A percentile compares a stretch with the other conserved stretches of the same genome.
phyloP scores from a whole-genome alignment of 23 tunicate genomes.

The Pegea sp. region DNA sequence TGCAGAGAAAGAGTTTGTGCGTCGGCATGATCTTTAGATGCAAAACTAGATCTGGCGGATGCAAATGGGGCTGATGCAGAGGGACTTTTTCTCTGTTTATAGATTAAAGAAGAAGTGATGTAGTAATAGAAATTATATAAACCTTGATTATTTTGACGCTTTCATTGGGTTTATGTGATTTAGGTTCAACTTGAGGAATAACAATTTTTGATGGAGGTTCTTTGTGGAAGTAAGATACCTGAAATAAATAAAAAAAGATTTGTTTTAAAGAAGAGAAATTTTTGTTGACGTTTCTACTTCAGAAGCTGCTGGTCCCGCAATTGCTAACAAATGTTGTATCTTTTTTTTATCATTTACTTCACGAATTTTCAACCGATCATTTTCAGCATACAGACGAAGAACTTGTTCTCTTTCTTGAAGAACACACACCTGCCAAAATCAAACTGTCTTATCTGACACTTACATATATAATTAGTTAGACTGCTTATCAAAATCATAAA shows the following conservation, averaged over 20 bases:
- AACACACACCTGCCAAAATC: conserved; percentile 54
- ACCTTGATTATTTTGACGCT: neutral
- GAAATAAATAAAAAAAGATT: neutral
- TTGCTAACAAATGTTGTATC: conserved; percentile 81
- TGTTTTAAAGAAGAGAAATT: neutral
- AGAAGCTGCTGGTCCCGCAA: conserved; percentile 94
- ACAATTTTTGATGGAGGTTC: conserved; percentile 84
- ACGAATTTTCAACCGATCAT: conserved; percentile 78
- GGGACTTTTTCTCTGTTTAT: too few species aligned
- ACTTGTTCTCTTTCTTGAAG: conserved; percentile 92
- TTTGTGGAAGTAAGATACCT: conserved; percentile 92
- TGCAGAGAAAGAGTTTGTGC: conserved; percentile 57
- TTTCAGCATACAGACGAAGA: conserved; percentile 80
- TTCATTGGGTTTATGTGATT: conserved; percentile 49
- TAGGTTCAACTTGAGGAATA: conserved; percentile 59
- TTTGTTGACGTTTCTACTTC: conserved; percentile 13
- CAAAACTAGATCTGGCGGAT: too few species aligned
- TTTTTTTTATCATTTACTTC: conserved; percentile 85
- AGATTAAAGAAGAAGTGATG: too few species aligned
- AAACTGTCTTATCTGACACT: too few species aligned
- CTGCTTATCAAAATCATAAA: too few species aligned
- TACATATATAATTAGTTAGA: too few species aligned
- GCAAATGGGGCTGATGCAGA: too few species aligned
- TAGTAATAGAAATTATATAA: conserved; percentile 1
- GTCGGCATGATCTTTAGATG: conserved; percentile 7